Base-by-base conservation (phyloP, 1,140 invertebrate genomes). In the Bombus huntii region DNA sequence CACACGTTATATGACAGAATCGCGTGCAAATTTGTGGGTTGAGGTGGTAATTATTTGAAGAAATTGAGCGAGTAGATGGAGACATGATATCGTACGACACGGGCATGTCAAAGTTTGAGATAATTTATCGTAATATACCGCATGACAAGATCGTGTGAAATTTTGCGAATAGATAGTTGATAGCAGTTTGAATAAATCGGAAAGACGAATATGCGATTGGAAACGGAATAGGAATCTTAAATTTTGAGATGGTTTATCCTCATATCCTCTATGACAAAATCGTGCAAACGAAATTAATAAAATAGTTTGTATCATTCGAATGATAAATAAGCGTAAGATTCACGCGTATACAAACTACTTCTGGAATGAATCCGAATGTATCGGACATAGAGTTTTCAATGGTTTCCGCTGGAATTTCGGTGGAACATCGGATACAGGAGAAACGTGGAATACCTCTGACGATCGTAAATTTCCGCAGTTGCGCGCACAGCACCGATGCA, bases 391-490 rank as follows among this genome's bases (percentile, higher is more conserved):
- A 39, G 22, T 68, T 22, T n/a, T 44, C 15, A 39, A 31, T 3
- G 22, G 31, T 34, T 53, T 5, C 31, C 31, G 44, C 18, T 57
- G 68, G 47, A 39, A 81, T 81, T 81, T 53, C 44, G 66, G 66
- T 42, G 18, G 34, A 39, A n/a, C 25, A 34, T 47, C 31, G 18
- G 1, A 18, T 22, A 13, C 22, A 5, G 4, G 9, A 31, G 22
- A 34, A 18, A 53, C 44, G 42, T 53, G 53, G 53, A 76, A 59
- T 76, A 59, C 42, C 31, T 18, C 15, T 39, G 44, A 59, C 1
- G 47, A 62, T 71, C 79, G 37, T 72, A 72, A 81, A 81, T 81
- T 72, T 81, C 34, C 79, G 28, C 34, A 34, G 44, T 57, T 28
- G 18, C 47, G 47, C 66, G 3, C 18, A 68, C 66, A 39, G 10